phyloP scores from a whole-genome alignment of 2,113 vertebrate species.

The Callocephalon fimbriatum region DNA sequence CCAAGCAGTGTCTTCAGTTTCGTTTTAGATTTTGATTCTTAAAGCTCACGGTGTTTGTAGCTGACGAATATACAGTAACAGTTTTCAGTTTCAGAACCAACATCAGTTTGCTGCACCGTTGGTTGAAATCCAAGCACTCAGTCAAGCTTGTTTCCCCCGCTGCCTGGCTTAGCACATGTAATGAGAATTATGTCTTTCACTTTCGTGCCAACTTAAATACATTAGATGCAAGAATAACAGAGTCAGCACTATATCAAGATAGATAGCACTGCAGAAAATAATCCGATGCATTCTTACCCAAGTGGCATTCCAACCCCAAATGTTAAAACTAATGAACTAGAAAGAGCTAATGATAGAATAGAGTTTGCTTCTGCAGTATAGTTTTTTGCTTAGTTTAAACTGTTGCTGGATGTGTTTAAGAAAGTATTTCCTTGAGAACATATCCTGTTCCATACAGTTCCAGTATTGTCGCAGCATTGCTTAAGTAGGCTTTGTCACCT shows the following conservation, averaged over 20 bases:
- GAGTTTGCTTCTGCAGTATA: constrained; percentile 23
- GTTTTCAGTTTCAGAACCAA: constrained; percentile 72
- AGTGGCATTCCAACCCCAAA: constrained; percentile 24
- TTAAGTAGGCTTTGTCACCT: background rate
- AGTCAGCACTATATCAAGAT: constrained; percentile 73
- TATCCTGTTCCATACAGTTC: background rate
- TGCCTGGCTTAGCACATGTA: constrained; percentile 74
- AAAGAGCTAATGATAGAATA: background rate
- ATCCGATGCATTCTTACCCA: constrained; percentile 21
- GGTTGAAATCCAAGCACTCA: constrained; percentile 76
- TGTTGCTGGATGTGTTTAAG: background rate
- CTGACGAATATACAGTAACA: constrained; percentile 38
- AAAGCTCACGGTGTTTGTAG: constrained; percentile 39
- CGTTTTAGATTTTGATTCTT: background rate
- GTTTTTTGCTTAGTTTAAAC: constrained; percentile 25
- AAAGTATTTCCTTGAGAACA: background rate
- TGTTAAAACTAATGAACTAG: constrained; percentile 27
- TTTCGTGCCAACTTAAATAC: constrained; percentile 69
- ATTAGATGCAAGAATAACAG: constrained; percentile 62
- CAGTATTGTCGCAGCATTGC: background rate
- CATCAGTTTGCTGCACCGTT: constrained; percentile 72
- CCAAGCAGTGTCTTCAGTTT: constrained; percentile 31
- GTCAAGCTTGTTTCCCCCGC: constrained; percentile 68
- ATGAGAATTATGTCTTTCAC: constrained; percentile 74
- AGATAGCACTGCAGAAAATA: constrained; percentile 68